Conservation (phyloP, 2,888 invertebrate species). For the Protophormia terraenovae region DNA sequence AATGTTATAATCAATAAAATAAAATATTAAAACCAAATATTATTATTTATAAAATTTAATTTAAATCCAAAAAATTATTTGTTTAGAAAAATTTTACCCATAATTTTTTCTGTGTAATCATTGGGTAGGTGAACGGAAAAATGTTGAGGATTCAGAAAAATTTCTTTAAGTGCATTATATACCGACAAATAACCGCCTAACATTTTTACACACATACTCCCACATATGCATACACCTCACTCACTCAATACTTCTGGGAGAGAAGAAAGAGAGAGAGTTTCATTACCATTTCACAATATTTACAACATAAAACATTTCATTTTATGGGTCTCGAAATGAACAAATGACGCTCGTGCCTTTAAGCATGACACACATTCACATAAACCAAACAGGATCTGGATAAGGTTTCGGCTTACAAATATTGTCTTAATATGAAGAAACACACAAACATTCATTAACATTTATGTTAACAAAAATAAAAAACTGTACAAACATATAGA, state of each 20-base stretch:
- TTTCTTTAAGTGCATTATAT: constrained; percentile 12
- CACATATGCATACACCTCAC: constrained; percentile 22
- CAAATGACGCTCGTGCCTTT: constrained; percentile 75
- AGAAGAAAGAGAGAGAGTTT: constrained; percentile 50
- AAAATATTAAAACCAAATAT: too few species aligned
- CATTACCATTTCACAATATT: constrained; percentile 71
- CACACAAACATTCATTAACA: constrained; percentile 53
- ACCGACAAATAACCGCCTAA: constrained; percentile 11
- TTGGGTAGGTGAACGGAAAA: too few species aligned
- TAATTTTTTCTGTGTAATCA: too few species aligned
- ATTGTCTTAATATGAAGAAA: constrained; percentile 70
- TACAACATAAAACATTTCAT: constrained; percentile 78
- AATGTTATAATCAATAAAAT: too few species aligned
- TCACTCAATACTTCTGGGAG: too few species aligned
- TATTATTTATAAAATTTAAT: too few species aligned
- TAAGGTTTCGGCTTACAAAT: constrained; percentile 60
- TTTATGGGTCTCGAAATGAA: constrained; percentile 80
- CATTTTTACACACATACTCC: neutral
- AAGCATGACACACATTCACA: constrained; percentile 43
- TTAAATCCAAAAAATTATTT: too few species aligned
- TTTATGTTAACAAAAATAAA: neutral
- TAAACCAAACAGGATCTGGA: constrained; percentile 34
- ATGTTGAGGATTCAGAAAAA: too few species aligned
- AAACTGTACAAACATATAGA: constrained; percentile 33
- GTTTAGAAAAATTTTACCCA: too few species aligned